Evolutionary conservation across 2,113 vertebrate species (phyloP), one percentile per base, ranked within the genome.

Genomic region (Larimichthys polyactis): DNA sequence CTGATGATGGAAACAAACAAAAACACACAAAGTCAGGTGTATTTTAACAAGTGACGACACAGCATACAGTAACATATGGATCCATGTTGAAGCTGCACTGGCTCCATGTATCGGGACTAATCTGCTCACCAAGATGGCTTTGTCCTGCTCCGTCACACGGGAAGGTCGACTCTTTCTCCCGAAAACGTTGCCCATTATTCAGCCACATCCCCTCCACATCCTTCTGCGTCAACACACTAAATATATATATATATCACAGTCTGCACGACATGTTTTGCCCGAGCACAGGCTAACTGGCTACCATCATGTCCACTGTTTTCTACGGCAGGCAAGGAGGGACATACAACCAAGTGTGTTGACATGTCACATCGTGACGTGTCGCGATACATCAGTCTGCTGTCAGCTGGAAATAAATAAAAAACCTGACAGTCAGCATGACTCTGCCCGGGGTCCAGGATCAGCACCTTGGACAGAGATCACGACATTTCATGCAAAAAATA

Each of bases 61-160:
- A 27, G 27, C 27, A 27, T 27, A 24, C 24, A 24, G 24, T 24
- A 27, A 27, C 27, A 59, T 14, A 14, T 29, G 12, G 17, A 67
- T 70, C 17, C 44, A 22, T 57, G 36, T 19, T 14, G 24, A 3
- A 27, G 24, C 27, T 29, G n/a, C 48, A 49, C 36, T 24, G 19
- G 32, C 32, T 46, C 40, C 1, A 44, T 44, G 32, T 36, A 62
- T 62, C 64, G 66, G 62, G n/a, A 24, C 80, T 81, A 83, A 81
- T 76, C 80, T 58, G 83, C 96, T 96, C 92, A 98, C 97, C 96
- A 98, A 91, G 79, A 98, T 85, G 71, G 96, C 96, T 91, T 90
- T 95, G 94, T 98, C 97, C 87, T 97, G 97, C 58, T 98, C 97
- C 32, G 97, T 98, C 80, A 97, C 95, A 79, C 97, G 96, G 91